Evolutionary conservation across 1,140 invertebrate species (phyloP).

Genomic region (Drosophila auraria): DNA sequence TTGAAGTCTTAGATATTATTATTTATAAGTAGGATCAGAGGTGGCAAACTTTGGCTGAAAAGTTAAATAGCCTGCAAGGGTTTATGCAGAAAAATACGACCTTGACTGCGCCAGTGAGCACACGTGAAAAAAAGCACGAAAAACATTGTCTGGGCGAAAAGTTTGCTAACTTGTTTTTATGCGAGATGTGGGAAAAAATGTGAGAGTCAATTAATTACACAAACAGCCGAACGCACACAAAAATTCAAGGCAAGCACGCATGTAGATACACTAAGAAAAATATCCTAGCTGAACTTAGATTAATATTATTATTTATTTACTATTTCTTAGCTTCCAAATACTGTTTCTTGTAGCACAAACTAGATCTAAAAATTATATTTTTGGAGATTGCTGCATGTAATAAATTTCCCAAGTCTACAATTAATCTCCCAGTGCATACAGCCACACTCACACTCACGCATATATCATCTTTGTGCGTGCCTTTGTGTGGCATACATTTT

Average conservation of each 20-base stretch:
- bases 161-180: constrained; percentile 58
- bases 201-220: constrained; percentile 81
- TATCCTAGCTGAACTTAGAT: fast-evolving
- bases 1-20: too few relatives aligned
- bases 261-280: background rate
- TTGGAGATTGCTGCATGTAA: too few relatives aligned
- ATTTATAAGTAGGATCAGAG: too few relatives aligned
- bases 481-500: constrained; percentile 63
- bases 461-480: constrained; percentile 42
- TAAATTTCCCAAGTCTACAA: background rate
- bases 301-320: background rate
- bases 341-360: too few relatives aligned
- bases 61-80: background rate
- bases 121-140: constrained; percentile 2
- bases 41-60: background rate
- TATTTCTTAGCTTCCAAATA: background rate
- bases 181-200: constrained; percentile 66
- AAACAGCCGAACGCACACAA: constrained; percentile 39
- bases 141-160: constrained; percentile 37
- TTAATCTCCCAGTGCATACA: background rate
- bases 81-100: constrained; percentile 33
- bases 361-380: too few relatives aligned
- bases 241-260: constrained; percentile 4
- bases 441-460: constrained; percentile 1
- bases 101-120: constrained; percentile 54